These are phyloP conservation scores for Bovichtus diacanthus DNA, from an alignment of 2,797 vertebrate species.

Conservation along the genomic window DNA sequence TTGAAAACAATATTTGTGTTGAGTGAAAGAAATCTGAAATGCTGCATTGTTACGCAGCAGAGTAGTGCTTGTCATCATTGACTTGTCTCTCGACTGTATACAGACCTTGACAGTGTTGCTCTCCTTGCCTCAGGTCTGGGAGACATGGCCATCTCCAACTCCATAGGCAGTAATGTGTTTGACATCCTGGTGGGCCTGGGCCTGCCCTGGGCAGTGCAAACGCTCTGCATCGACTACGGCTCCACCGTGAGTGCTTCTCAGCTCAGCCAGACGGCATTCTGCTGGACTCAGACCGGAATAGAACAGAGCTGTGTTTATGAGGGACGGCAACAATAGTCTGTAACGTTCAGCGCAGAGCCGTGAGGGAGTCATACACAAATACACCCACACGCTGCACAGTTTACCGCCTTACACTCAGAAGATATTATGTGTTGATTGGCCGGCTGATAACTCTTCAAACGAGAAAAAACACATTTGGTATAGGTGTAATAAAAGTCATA, in stretches of 20 bases:
- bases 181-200: conserved; percentile 96
- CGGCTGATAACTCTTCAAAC: not conserved
- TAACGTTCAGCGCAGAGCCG: not conserved
- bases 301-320: conserved; percentile 25
- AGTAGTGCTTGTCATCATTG: conserved; percentile 10
- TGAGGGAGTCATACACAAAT: not conserved
- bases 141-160: conserved; percentile 98
- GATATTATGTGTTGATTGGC: not conserved
- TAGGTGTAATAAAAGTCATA: not conserved
- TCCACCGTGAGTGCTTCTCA: conserved; percentile 89
- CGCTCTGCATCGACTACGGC: conserved; percentile 93
- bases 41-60: conserved; percentile 9
- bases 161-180: conserved; percentile 96
- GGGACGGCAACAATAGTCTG: conserved; percentile 5
- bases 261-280: conserved; percentile 26
- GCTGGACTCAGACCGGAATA: conserved; percentile 38
- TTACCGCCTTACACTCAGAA: not conserved
- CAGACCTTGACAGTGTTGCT: conserved; percentile 53
- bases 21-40: not conserved
- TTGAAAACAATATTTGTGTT: not conserved
- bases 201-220: conserved; percentile 93
- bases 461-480: not conserved
- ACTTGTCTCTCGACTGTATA: conserved; percentile 6
- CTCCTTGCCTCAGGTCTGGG: conserved; percentile 89
- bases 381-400: not conserved